phyloP scores from a whole-genome alignment of 2,888 invertebrate species.

The Eulithis testata region DNA sequence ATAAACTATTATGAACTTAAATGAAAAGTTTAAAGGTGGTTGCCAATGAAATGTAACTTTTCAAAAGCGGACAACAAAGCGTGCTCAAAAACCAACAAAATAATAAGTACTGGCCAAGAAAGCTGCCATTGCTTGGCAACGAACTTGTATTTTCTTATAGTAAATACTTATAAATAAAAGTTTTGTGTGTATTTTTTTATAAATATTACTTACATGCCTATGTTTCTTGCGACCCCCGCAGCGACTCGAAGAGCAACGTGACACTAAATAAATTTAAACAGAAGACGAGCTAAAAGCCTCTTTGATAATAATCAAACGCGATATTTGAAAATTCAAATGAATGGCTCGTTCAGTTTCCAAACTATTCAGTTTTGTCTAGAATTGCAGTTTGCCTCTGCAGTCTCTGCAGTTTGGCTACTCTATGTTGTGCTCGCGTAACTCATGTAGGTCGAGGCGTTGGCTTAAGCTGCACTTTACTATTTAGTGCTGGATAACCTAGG shows the following conservation, averaged over 20 bases:
- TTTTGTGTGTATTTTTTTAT: background rate
- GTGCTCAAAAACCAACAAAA: background rate
- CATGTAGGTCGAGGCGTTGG: too few species aligned
- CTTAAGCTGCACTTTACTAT: background rate
- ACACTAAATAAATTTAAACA: slow-evolving; percentile 4
- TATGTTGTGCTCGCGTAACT: background rate
- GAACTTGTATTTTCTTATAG: slow-evolving; percentile 9
- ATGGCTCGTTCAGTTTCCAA: background rate
- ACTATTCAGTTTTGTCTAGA: background rate
- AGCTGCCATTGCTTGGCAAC: slow-evolving; percentile 9
- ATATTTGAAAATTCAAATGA: background rate
- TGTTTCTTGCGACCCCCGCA: slow-evolving; percentile 18
- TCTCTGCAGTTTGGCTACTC: background rate
- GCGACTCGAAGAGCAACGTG: slow-evolving; percentile 16
- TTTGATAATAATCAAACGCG: background rate
- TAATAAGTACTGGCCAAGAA: background rate
- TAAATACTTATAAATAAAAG: slow-evolving; percentile 1
- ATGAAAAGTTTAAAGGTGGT: slow-evolving; percentile 3
- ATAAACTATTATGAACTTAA: background rate
- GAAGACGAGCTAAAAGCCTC: background rate
- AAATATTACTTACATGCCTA: slow-evolving; percentile 29
- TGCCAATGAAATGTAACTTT: background rate
- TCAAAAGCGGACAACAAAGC: background rate
- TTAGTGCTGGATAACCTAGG: background rate
- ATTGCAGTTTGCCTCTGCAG: too few species aligned